phyloP scores from a whole-genome alignment of 2,888 invertebrate species.

The Diarsia dahlii region DNA sequence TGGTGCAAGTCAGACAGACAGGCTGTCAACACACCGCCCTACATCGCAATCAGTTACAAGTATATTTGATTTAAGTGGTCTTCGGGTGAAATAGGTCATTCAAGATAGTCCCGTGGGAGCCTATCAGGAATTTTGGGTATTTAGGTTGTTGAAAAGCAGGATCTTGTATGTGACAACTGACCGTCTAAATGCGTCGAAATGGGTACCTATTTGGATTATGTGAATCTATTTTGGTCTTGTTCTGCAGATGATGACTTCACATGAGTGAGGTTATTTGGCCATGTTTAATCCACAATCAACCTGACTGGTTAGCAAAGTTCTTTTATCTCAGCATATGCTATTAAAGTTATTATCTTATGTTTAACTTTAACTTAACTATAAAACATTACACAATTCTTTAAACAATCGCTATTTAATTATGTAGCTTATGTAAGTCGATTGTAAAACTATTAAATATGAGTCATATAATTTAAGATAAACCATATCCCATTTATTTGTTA shows the following conservation, averaged over 20 bases:
- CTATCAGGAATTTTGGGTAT: slow-evolving; percentile 41
- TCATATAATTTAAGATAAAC: not conserved
- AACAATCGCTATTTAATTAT: slow-evolving; percentile 9
- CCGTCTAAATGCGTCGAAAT: not conserved
- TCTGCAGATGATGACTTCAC: not conserved
- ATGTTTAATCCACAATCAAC: not conserved
- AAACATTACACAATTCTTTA: not conserved
- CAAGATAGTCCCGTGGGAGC: slow-evolving; percentile 52
- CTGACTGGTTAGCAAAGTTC: not conserved
- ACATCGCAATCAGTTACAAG: slow-evolving; percentile 51
- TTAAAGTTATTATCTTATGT: not conserved
- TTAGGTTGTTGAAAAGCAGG: slow-evolving; percentile 58
- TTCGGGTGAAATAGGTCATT: slow-evolving; percentile 47
- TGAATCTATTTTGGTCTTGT: not conserved
- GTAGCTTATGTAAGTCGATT: not conserved
- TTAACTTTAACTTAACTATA: not conserved
- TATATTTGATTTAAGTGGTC: slow-evolving; percentile 48
- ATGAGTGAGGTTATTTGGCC: not conserved
- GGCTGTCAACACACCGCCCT: slow-evolving; percentile 54
- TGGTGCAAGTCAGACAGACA: slow-evolving; percentile 37
- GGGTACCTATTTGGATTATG: not conserved
- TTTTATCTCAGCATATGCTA: not conserved
- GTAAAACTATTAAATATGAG: not conserved
- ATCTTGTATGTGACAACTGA: slow-evolving; percentile 30
- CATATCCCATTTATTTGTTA: too few species aligned